These are phyloP conservation scores for Echinops telfairi DNA, from an alignment of 2,113 vertebrate genomes.

Conservation along the genomic window DNA sequence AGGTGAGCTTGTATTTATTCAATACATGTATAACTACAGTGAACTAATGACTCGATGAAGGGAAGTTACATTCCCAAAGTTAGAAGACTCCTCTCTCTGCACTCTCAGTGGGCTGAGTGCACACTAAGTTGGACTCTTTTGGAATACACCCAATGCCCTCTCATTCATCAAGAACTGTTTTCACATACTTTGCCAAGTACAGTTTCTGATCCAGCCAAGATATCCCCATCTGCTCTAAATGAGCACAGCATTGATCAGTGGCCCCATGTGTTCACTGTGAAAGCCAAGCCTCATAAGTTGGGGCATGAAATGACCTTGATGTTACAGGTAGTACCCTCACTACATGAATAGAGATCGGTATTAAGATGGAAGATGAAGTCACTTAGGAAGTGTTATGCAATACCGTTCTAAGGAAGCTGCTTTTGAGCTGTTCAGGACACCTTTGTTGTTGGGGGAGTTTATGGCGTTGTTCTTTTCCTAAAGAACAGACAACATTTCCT, in stretches of 20 bases:
- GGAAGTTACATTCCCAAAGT: constrained; percentile 33
- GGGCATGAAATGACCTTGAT: constrained; percentile 64
- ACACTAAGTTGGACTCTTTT: not conserved
- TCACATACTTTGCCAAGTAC: constrained; percentile 65
- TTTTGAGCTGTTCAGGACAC: not conserved
- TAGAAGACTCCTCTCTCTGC: constrained; percentile 47
- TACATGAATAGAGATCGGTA: not conserved
- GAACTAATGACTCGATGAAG: constrained; percentile 36
- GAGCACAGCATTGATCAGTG: constrained; percentile 67
- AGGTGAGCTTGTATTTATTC: constrained; percentile 27
- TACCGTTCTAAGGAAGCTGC: constrained; percentile 13
- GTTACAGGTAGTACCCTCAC: not conserved
- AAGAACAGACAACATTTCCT: constrained; percentile 46
- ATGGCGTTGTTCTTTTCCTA: constrained; percentile 29
- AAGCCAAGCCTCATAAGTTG: constrained; percentile 62
- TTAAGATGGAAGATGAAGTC: constrained; percentile 36
- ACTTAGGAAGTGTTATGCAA: constrained; percentile 35
- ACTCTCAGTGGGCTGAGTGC: constrained; percentile 42
- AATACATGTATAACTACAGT: constrained; percentile 6
- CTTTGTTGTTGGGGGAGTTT: constrained; percentile 22
- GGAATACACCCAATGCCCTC: constrained; percentile 25
- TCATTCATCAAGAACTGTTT: constrained; percentile 66
- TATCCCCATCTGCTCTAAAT: constrained; percentile 74
- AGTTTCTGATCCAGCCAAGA: constrained; percentile 70
- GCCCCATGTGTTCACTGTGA: constrained; percentile 39